phyloP scores from a whole-genome alignment of 2,797 vertebrate genomes.

The Clarias pachynema region DNA sequence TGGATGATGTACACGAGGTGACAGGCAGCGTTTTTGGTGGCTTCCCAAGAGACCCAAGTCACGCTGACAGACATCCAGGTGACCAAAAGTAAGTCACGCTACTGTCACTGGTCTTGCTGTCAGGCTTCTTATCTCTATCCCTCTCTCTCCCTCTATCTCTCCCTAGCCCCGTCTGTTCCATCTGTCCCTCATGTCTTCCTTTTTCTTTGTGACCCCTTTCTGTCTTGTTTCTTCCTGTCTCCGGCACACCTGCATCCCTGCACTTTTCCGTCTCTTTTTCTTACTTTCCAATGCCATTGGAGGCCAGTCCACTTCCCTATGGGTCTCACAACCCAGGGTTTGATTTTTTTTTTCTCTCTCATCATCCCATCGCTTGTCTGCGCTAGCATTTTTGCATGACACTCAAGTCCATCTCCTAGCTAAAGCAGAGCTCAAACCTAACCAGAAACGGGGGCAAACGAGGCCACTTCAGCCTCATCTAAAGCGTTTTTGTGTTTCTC shows the following conservation, averaged over 20 bases:
- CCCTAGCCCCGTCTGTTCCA: neutral
- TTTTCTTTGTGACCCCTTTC: slow-evolving; percentile 30
- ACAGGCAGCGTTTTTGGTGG: slow-evolving; percentile 51
- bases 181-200: slow-evolving; percentile 1
- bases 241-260: slow-evolving; percentile 14
- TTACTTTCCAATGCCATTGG: slow-evolving; percentile 24
- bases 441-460: slow-evolving; percentile 17
- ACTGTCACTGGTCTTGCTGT: slow-evolving; percentile 25
- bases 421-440: slow-evolving; percentile 32
- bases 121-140: slow-evolving; percentile 1
- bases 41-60: slow-evolving; percentile 51
- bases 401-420: slow-evolving; percentile 29
- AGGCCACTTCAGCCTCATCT: slow-evolving; percentile 31
- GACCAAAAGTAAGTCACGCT: slow-evolving; percentile 39
- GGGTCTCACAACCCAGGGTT: neutral
- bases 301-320: slow-evolving; percentile 30
- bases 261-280: slow-evolving; percentile 20
- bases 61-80: slow-evolving; percentile 48
- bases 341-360: neutral
- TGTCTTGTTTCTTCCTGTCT: slow-evolving; percentile 18
- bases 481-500: slow-evolving; percentile 48
- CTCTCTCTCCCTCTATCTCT: slow-evolving; percentile 2
- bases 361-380: slow-evolving; percentile 2
- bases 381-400: slow-evolving; percentile 17
- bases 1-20: slow-evolving; percentile 57